phyloP scores from a whole-genome alignment of 30 jellyfish, hydroid and myxozoan species.

The Rhopilema esculentum region DNA sequence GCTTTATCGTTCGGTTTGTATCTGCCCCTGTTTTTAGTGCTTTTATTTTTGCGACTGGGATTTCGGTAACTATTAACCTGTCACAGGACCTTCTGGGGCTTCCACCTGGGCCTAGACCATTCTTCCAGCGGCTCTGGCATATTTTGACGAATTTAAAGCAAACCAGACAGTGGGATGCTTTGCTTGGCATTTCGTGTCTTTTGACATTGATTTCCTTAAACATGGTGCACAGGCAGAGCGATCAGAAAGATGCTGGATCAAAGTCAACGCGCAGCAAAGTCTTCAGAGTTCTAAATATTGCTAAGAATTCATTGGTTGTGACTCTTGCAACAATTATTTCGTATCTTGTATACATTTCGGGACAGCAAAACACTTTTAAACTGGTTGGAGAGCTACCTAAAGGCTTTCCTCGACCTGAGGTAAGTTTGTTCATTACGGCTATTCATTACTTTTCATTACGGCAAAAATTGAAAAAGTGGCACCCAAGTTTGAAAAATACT shows the following conservation, averaged over 20 bases:
- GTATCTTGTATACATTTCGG: slow-evolving; percentile 24
- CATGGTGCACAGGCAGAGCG: slow-evolving; percentile 13
- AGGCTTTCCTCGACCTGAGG: slow-evolving; percentile 82
- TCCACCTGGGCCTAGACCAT: slow-evolving; percentile 55
- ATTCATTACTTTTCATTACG: background rate
- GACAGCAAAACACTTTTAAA: slow-evolving; percentile 48
- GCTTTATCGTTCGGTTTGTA: slow-evolving; percentile 74
- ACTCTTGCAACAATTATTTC: slow-evolving; percentile 66
- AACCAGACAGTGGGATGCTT: slow-evolving; percentile 72
- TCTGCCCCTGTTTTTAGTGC: slow-evolving; percentile 86
- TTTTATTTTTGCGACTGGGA: slow-evolving; percentile 84
- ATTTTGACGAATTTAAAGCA: slow-evolving; percentile 48
- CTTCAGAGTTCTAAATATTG: slow-evolving; percentile 37
- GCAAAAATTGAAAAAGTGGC: background rate
- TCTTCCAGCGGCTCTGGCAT: slow-evolving; percentile 40
- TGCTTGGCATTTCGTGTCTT: slow-evolving; percentile 67
- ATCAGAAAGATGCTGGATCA: background rate
- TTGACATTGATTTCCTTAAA: slow-evolving; percentile 26
- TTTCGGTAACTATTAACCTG: slow-evolving; percentile 59
- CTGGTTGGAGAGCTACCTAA: slow-evolving; percentile 70
- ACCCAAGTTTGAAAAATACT: no score
- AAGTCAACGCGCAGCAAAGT: slow-evolving; percentile 9
- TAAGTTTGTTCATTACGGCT: slow-evolving; percentile 6
- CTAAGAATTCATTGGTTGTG: slow-evolving; percentile 68
- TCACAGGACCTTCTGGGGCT: slow-evolving; percentile 73